A percentile compares a stretch with the other conserved stretches of the same genome.
These are phyloP conservation scores for Ennomos erosarius DNA, from an alignment of 2,888 invertebrate genomes.

Conservation along the genomic window DNA sequence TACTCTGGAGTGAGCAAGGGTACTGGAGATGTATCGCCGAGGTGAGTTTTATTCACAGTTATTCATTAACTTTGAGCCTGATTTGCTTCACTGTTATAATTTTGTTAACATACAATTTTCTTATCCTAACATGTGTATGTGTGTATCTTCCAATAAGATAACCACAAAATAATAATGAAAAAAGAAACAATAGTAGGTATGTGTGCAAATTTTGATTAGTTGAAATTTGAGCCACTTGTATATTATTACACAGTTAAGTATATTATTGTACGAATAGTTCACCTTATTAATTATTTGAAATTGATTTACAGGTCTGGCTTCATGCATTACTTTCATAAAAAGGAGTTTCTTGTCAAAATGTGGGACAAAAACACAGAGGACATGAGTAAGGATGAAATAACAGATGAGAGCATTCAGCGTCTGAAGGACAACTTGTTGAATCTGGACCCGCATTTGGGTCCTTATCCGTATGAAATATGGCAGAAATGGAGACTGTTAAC, in stretches of 20 bases:
- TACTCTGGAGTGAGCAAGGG: slow-evolving; percentile 89
- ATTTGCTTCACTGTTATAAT: too few relatives aligned
- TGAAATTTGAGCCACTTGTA: too few relatives aligned
- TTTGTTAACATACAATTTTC: too few relatives aligned
- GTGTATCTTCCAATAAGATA: too few relatives aligned
- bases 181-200: too few relatives aligned
- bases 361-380: slow-evolving; percentile 94
- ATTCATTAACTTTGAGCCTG: not conserved
- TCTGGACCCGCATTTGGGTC: slow-evolving; percentile 92
- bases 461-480: slow-evolving; percentile 96
- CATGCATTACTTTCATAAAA: slow-evolving; percentile 92
- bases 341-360: slow-evolving; percentile 93
- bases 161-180: too few relatives aligned
- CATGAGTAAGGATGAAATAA: slow-evolving; percentile 86
- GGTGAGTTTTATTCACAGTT: slow-evolving; percentile 63
- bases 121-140: too few relatives aligned
- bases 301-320: slow-evolving; percentile 89
- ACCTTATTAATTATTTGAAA: not conserved
- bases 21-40: slow-evolving; percentile 88
- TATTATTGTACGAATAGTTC: too few relatives aligned
- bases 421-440: slow-evolving; percentile 89
- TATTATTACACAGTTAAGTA: too few relatives aligned
- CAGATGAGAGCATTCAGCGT: slow-evolving; percentile 87
- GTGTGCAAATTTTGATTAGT: too few relatives aligned
- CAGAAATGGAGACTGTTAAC: slow-evolving; percentile 94